Conservation (phyloP, 2,113 vertebrate genomes). For the Hydrolagus affinis region DNA sequence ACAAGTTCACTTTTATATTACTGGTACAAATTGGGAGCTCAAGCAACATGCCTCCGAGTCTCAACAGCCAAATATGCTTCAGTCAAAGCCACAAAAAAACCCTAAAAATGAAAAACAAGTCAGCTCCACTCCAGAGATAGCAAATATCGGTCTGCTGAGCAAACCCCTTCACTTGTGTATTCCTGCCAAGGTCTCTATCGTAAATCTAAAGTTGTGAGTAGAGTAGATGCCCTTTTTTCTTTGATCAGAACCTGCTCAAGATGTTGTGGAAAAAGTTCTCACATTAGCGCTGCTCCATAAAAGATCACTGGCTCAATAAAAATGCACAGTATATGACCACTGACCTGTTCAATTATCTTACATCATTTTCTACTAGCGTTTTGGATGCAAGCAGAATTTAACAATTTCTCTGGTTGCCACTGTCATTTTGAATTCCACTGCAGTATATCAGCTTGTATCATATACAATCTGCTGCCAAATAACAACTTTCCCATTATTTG, state of each 20-base stretch:
- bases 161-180: too few relatives aligned
- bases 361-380: constrained; percentile 11
- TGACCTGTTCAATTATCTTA: constrained; percentile 27
- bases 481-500: constrained; percentile 26
- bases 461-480: constrained; percentile 14
- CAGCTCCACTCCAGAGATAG: too few relatives aligned
- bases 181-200: too few relatives aligned
- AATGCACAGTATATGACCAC: not conserved
- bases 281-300: not conserved
- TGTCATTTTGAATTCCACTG: constrained; percentile 14
- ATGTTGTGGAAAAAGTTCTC: not conserved
- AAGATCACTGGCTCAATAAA: not conserved
- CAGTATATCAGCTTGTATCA: constrained; percentile 11
- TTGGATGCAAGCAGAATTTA: constrained; percentile 26
- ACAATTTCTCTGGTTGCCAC: constrained; percentile 18
- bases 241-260: not conserved
- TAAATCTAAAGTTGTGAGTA: not conserved
- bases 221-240: constrained; percentile 1
- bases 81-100: too few relatives aligned
- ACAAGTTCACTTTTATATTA: too few relatives aligned
- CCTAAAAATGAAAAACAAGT: too few relatives aligned
- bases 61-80: too few relatives aligned
- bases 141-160: too few relatives aligned
- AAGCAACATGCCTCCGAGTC: too few relatives aligned
- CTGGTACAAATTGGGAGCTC: too few relatives aligned